These are phyloP conservation scores for Miopithecus talapoin DNA, from an alignment of 2,797 vertebrate species.

Conservation along the genomic window DNA sequence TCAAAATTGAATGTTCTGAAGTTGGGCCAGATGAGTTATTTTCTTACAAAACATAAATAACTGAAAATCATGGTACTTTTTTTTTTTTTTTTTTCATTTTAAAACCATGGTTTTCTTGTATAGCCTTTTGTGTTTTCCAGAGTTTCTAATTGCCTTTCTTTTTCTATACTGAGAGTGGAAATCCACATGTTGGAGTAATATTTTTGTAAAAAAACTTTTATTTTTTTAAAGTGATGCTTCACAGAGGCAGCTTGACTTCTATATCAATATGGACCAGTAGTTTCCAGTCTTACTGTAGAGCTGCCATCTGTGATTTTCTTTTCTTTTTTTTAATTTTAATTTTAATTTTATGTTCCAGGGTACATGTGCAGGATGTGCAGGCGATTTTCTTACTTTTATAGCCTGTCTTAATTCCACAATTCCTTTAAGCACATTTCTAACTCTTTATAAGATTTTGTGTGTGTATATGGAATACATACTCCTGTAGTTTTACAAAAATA, in stretches of 20 bases:
- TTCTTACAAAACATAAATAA: background rate
- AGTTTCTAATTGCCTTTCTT: constrained; percentile 25
- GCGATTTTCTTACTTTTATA: background rate
- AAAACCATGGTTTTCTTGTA: background rate
- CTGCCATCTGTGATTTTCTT: background rate
- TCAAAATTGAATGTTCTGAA: background rate
- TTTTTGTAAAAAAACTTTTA: background rate
- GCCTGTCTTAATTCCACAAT: background rate
- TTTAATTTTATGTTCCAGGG: no score
- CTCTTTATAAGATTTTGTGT: background rate
- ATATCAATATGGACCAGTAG: background rate
- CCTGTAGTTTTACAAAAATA: background rate
- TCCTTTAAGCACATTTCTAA: background rate
- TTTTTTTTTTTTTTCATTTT: background rate
- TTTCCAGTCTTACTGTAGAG: background rate
- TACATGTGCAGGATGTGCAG: no score
- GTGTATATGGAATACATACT: background rate
- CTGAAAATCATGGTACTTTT: background rate
- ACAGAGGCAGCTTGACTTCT: background rate
- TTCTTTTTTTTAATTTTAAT: no score
- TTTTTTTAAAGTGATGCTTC: background rate
- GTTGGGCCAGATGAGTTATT: background rate
- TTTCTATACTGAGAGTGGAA: background rate
- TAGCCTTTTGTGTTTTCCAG: background rate
- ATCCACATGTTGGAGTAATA: background rate